Percentiles rank a stretch among this genome's conserved stretches.
phyloP scores from a whole-genome alignment of 1,140 invertebrate genomes.

The Mercenaria mercenaria region DNA sequence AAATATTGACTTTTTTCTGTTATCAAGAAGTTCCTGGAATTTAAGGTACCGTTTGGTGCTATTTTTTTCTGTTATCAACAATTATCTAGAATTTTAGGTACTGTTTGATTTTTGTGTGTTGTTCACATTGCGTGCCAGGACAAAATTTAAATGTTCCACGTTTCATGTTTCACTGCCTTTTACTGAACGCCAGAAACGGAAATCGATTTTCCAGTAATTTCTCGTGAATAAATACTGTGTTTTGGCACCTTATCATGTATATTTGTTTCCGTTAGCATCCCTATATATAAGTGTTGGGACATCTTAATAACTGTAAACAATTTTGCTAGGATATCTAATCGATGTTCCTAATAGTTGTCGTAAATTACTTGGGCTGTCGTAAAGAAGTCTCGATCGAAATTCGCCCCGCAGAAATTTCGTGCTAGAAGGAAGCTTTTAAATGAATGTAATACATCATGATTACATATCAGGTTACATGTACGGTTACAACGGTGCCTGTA shows the following conservation, averaged over 20 bases:
- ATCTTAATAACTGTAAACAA: conserved; percentile 24
- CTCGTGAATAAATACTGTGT: conserved; percentile 26
- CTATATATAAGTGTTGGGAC: conserved; percentile 6
- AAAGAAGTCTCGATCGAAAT: conserved; percentile 31
- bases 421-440: neutral
- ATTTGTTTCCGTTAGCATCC: conserved; percentile 4
- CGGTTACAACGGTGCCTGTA: neutral
- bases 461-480: conserved; percentile 9
- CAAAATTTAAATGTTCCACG: neutral
- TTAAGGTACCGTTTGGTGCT: neutral
- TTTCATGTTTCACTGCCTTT: conserved; percentile 17
- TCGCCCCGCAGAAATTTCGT: conserved; percentile 22
- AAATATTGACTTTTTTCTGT: too few species aligned
- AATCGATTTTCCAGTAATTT: conserved; percentile 33
- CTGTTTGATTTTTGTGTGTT: neutral
- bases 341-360: conserved; percentile 22
- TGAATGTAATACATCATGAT: conserved; percentile 10
- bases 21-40: too few species aligned
- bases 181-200: neutral
- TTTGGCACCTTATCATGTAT: conserved; percentile 17
- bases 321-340: conserved; percentile 5
- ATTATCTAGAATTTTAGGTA: neutral
- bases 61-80: conserved; percentile 11
- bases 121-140: neutral
- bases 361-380: conserved; percentile 11